Base-by-base conservation (phyloP, 2,113 vertebrate species). In the Gracilinanus agilis region DNA sequence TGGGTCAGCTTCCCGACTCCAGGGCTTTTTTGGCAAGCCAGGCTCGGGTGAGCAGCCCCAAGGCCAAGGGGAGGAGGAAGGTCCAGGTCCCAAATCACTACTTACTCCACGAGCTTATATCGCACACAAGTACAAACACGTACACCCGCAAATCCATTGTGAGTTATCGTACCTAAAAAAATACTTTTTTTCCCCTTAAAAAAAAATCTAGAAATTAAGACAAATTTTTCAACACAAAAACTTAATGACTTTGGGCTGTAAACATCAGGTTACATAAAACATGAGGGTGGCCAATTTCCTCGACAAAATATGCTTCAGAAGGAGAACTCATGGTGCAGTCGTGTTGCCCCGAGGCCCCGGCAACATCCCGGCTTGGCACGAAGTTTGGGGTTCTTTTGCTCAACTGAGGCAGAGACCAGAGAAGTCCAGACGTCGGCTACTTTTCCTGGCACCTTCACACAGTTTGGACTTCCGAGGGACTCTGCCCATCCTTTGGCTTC, bases 91-190 rank as follows among this genome's bases (percentile, higher is more conserved):
- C 92, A 53, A 25, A 24, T 24, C 91, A 56, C 89, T 2, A 83
- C 34, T 83, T 40, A 13, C 0, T 27, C 27, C 55, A 55, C 90
- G 93, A 95, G 92, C 44, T 96, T 93, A 27, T 24, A 89, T 11
- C 88, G 24, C 44, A 90, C 89, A 90, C 44, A 83, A 53, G 94
- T 96, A 97, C 97, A 96, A 61, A 97, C 94, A 97, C 90, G 93
- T 94, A 97, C 94, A 95, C 97, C 97, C 95, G 96, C 25, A 0
- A 96, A 96, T 93, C 97, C 96, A 95, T 95, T 96, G 96, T 55
- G 97, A 97, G 97, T 97, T 93, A 95, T 96, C 88, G 27, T 93
- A 97, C 96, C 96, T 98, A 98, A 98, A 98, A 98, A 98, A 98
- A 98, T 98, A 98, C 97, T 98, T 98, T 97, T 83, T 93, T 97